These are phyloP conservation scores for Wasmannia auropunctata DNA, from an alignment of 1,140 invertebrate species.

Conservation along the genomic window DNA sequence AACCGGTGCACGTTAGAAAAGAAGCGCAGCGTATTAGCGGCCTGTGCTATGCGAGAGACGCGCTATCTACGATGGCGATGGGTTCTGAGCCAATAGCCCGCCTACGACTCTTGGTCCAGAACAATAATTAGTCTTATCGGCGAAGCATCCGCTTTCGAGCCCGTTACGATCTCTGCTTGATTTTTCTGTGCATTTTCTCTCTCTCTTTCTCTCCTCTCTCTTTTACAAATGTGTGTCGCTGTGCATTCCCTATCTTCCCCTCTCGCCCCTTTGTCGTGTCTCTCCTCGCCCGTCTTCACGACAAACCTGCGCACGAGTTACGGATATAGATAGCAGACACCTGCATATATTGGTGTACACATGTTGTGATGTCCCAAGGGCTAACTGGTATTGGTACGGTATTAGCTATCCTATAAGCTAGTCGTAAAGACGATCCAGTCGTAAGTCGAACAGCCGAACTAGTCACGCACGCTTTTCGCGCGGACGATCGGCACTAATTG, in stretches of 20 bases:
- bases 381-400: slow-evolving; percentile 42
- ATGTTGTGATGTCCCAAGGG: slow-evolving; percentile 62
- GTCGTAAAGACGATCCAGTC: slow-evolving; percentile 16
- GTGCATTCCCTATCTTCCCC: background rate
- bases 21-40: slow-evolving; percentile 32
- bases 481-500: slow-evolving; percentile 60
- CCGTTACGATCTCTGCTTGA: slow-evolving; percentile 37
- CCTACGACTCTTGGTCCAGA: slow-evolving; percentile 59
- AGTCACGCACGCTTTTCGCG: slow-evolving; percentile 67
- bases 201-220: background rate
- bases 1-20: slow-evolving; percentile 53
- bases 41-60: slow-evolving; percentile 4
- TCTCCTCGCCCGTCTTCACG: slow-evolving; percentile 32
- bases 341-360: slow-evolving; percentile 70
- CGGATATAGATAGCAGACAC: slow-evolving; percentile 69
- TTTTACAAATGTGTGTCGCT: background rate
- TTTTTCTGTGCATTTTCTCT: background rate
- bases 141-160: slow-evolving; percentile 57
- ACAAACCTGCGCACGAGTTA: slow-evolving; percentile 68
- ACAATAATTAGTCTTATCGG: slow-evolving; percentile 83
- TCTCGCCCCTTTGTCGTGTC: slow-evolving; percentile 18
- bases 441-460: slow-evolving; percentile 56
- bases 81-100: slow-evolving; percentile 29
- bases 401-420: slow-evolving; percentile 54
- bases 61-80: slow-evolving; percentile 10